phyloP scores from a whole-genome alignment of 2,113 vertebrate species.

The Tamias sibiricus region DNA sequence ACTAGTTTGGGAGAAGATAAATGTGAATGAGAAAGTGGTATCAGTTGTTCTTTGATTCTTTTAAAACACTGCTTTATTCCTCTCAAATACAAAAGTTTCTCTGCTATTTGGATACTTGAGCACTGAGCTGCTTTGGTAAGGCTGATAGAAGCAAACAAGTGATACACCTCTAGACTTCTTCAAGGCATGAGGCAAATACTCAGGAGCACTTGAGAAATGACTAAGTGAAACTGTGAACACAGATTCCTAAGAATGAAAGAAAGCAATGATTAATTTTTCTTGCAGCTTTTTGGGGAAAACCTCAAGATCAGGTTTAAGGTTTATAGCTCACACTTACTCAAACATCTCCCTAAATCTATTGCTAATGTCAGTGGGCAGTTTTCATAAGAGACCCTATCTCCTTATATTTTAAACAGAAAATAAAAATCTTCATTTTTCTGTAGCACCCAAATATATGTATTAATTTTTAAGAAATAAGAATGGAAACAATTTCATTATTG shows the following conservation, averaged over 20 bases:
- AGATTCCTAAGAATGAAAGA: not conserved
- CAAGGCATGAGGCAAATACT: not conserved
- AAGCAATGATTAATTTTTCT: not conserved
- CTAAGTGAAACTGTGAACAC: not conserved
- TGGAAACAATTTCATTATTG: not conserved
- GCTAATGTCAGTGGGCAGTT: not conserved
- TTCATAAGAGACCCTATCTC: not conserved
- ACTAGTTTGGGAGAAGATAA: not conserved
- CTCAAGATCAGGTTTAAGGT: not conserved
- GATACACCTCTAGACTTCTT: not conserved
- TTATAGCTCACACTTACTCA: not conserved
- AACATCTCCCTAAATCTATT: not conserved
- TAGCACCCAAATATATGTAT: not conserved
- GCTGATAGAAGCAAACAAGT: not conserved
- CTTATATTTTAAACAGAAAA: constrained; percentile 21
- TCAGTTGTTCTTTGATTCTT: not conserved
- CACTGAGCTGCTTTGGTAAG: not conserved
- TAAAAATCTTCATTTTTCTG: not conserved
- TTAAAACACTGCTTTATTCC: not conserved
- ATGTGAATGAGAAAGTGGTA: not conserved
- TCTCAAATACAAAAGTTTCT: not conserved
- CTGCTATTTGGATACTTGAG: not conserved
- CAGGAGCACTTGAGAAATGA: not conserved
- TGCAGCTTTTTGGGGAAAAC: not conserved
- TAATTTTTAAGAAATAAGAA: not conserved